phyloP scores from a whole-genome alignment of 2,888 invertebrate genomes.

The Ophion costatus region DNA sequence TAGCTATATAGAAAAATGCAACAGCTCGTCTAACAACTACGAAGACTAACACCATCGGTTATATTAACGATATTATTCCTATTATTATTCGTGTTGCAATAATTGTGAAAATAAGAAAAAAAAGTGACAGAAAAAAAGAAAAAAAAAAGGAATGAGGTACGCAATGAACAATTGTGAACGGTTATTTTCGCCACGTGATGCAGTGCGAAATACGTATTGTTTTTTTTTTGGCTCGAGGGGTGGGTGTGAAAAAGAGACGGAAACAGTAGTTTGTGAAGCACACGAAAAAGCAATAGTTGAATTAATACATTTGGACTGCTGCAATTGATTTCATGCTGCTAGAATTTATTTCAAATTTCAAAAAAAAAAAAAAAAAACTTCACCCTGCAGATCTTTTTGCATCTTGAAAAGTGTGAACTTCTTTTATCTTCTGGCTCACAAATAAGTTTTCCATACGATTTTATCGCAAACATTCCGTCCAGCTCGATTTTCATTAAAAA shows the following conservation, averaged over 20 bases:
- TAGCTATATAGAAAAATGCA: constrained; percentile 81
- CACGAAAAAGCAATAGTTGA: neutral
- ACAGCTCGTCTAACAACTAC: constrained; percentile 83
- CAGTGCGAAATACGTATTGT: constrained; percentile 59
- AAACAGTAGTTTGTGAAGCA: constrained; percentile 48
- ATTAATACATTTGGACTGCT: too few species aligned
- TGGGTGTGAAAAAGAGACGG: neutral
- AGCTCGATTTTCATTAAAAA: too few species aligned
- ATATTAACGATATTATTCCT: constrained; percentile 67
- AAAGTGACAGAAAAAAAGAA: constrained; percentile 19
- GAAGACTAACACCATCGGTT: constrained; percentile 82
- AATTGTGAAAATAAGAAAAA: neutral
- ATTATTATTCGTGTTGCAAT: constrained; percentile 66
- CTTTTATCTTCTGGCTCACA: too few species aligned
- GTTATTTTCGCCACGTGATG: constrained; percentile 60
- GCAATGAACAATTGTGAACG: constrained; percentile 57
- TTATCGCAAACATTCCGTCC: too few species aligned
- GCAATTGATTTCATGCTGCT: too few species aligned
- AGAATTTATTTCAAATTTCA: too few species aligned
- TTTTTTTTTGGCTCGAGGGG: constrained; percentile 20
- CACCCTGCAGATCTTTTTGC: too few species aligned
- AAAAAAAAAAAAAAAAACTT: too few species aligned
- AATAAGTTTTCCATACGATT: too few species aligned
- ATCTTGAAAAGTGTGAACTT: too few species aligned
- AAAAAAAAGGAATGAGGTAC: constrained; percentile 35